Evolutionary conservation across 2,888 invertebrate species (phyloP).

Genomic region (Coenonympha glycerion): DNA sequence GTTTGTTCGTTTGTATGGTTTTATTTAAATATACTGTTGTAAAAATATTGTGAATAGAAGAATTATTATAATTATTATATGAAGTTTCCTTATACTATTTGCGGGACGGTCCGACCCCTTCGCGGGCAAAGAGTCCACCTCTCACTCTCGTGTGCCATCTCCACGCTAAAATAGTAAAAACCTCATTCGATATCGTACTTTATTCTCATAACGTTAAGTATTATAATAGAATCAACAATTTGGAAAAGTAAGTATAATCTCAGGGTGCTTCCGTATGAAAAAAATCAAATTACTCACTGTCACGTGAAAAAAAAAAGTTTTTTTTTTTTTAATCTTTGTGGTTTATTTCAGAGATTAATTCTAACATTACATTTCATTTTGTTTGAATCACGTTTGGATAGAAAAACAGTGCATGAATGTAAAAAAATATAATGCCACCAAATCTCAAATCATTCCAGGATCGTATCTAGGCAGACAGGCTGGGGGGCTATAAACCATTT

Average conservation of each 20-base stretch:
- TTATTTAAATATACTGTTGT: constrained; percentile 58
- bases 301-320: background rate
- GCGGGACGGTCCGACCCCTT: constrained; percentile 66
- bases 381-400: too few species aligned
- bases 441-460: too few species aligned
- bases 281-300: background rate
- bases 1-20: constrained; percentile 51
- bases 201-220: constrained; percentile 12
- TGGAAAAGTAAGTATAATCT: constrained; percentile 20
- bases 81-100: constrained; percentile 67
- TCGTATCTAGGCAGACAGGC: background rate
- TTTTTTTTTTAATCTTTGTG: too few species aligned
- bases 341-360: too few species aligned
- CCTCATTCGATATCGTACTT: constrained; percentile 29
- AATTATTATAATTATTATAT: constrained; percentile 31
- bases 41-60: constrained; percentile 50
- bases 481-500: background rate
- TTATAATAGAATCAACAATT: constrained; percentile 24
- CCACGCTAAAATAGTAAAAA: constrained; percentile 66
- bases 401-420: too few species aligned
- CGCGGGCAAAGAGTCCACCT: constrained; percentile 68
- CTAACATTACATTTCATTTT: too few species aligned
- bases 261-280: constrained; percentile 21
- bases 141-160: constrained; percentile 64
- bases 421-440: too few species aligned